Base-by-base conservation (phyloP, 2,888 invertebrate genomes). In the Rutpela maculata region DNA sequence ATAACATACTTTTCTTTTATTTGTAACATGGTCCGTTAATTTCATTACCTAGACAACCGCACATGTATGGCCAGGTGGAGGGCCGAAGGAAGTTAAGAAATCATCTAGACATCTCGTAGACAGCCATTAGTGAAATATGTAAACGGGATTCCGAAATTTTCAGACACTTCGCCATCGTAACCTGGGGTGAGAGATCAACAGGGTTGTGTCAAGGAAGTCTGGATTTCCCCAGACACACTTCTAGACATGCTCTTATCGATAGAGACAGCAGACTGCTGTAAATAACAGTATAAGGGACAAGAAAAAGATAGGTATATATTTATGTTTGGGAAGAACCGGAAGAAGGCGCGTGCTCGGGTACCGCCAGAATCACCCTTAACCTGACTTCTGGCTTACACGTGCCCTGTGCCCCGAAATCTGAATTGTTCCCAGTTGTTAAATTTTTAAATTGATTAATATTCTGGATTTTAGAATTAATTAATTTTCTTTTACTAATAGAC, bases 111-210 rank as follows among this genome's bases (percentile, higher is more conserved):
- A 71, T 79, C 68, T 70, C 67, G 35, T 78, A 76, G 80, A 78
- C 79, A 67, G 73, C 81, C 81, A 84, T 84, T 84, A 82, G 79
- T 76, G 77, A 83, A 80, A 81, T 77, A 82, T 81, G 80, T 72
- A 74, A 76, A 81, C 77, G 77, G 81, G 76, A 83, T 82, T 79
- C 78, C 80, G 73, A 74, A 79, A 76, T 79, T 75, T 72, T 63
- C 43, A 65, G 65, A 65, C 65, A 78, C 76, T 70, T 80, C 76
- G 79, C 81, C 60, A 69, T 22, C 74, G 63, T 74, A 57, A 72
- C 75, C 17, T 10, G 76, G 81, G 82, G 78, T 77, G 79, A 81
- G 26, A 80, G 82, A 81, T 82, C 81, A 75, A 75, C 73, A 78
- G 81, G 81, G 81, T 80, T 80, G 80, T 78, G 77, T 66, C 69